Percentiles rank a stretch among this genome's conserved stretches.
These are phyloP conservation scores for Zapornia atra DNA, from an alignment of 2,113 vertebrate species.

Conservation along the genomic window DNA sequence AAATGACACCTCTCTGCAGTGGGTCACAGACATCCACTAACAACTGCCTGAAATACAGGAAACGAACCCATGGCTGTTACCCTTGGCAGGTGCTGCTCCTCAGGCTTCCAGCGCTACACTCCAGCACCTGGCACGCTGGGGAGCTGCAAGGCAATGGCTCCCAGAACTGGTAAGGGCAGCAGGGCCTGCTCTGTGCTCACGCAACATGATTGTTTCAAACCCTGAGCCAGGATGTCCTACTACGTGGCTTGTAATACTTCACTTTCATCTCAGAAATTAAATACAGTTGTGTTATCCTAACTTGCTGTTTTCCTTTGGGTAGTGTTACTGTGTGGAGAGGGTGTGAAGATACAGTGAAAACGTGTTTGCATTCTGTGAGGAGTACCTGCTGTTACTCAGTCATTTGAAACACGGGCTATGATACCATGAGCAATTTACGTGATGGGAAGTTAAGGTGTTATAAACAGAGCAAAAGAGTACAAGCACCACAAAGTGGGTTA, in stretches of 20 bases:
- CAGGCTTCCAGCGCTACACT: background rate
- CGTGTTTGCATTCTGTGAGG: background rate
- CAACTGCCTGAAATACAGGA: background rate
- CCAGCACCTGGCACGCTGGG: fast-evolving
- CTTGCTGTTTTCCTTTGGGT: background rate
- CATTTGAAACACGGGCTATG: background rate
- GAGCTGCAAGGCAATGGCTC: background rate
- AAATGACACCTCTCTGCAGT: background rate
- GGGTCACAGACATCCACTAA: background rate
- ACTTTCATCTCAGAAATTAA: background rate
- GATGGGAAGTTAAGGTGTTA: background rate
- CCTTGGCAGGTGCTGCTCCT: background rate
- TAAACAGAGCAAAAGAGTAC: background rate
- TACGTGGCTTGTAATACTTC: background rate
- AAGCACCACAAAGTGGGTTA: background rate
- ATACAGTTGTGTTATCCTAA: background rate
- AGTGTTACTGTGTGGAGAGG: background rate
- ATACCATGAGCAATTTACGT: background rate
- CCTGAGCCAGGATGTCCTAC: background rate
- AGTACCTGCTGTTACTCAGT: background rate
- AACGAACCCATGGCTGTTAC: background rate
- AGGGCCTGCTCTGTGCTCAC: background rate
- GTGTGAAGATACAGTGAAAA: background rate
- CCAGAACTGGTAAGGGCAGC: fast-evolving
- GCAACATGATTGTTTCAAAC: background rate